Conservation (phyloP, 2,113 vertebrate genomes). For the Gobiocypris rarus region DNA sequence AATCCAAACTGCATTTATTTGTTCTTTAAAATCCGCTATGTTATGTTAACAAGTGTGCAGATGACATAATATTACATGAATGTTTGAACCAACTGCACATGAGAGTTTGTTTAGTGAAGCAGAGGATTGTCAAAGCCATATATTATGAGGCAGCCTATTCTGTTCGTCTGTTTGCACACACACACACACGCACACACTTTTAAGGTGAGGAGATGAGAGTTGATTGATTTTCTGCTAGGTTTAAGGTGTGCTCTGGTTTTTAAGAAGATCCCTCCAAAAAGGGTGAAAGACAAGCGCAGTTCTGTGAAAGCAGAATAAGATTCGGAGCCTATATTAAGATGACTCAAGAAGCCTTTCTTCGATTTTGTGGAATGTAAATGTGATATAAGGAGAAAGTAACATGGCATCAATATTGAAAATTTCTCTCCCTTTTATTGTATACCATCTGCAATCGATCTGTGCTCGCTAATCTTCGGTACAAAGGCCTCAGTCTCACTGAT, state of each 20-base stretch:
- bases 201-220: constrained; percentile 15
- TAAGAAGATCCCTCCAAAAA: constrained; percentile 11
- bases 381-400: neutral
- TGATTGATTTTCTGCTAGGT: constrained; percentile 23
- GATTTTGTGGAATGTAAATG: neutral
- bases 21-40: neutral
- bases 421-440: neutral
- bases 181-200: constrained; percentile 3
- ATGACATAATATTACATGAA: neutral
- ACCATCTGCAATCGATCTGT: constrained; percentile 20
- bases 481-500: too few species aligned
- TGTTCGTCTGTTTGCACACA: neutral
- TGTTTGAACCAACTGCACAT: neutral
- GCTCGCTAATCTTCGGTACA: constrained; percentile 22
- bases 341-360: neutral
- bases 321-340: neutral
- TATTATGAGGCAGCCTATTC: neutral
- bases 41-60: neutral
- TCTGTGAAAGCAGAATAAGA: neutral
- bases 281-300: neutral
- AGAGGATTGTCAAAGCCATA: neutral
- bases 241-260: constrained; percentile 18
- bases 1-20: neutral
- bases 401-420: neutral
- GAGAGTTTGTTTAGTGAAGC: constrained; percentile 1